phyloP scores from a whole-genome alignment of 2,888 invertebrate genomes.

The Laspeyria flexula region DNA sequence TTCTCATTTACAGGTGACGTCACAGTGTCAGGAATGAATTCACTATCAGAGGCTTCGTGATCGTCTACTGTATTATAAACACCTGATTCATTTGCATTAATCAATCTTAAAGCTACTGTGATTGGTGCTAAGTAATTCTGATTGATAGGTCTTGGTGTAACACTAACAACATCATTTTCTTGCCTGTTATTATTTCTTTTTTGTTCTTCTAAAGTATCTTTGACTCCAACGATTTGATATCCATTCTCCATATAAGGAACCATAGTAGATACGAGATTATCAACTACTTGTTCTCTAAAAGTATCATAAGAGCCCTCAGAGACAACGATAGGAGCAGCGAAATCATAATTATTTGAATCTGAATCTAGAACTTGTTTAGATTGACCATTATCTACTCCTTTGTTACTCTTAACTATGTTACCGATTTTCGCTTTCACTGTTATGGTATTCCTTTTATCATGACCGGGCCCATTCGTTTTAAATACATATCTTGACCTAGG shows the following conservation, averaged over 20 bases:
- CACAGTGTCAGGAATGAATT: conserved; percentile 69
- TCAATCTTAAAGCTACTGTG: conserved; percentile 85
- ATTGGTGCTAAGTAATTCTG: conserved; percentile 87
- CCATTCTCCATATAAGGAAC: conserved; percentile 75
- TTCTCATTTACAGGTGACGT: conserved; percentile 72
- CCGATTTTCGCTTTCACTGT: conserved; percentile 71
- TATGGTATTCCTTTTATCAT: conserved; percentile 55
- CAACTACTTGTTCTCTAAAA: conserved; percentile 68
- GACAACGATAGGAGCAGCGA: conserved; percentile 81
- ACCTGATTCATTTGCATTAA: conserved; percentile 76
- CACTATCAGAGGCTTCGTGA: conserved; percentile 73
- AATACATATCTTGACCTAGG: conserved; percentile 57
- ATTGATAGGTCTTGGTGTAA: conserved; percentile 85
- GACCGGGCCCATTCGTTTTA: too few species aligned
- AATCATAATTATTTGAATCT: conserved; percentile 63
- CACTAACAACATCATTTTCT: conserved; percentile 64
- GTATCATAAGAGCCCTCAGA: conserved; percentile 61
- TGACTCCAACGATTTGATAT: conserved; percentile 76
- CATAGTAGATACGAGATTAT: conserved; percentile 77
- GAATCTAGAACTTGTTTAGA: conserved; percentile 48
- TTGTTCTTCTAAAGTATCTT: conserved; percentile 58
- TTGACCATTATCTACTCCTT: conserved; percentile 49
- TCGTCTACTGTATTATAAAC: conserved; percentile 71
- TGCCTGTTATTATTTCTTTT: conserved; percentile 41
- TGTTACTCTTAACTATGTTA: conserved; percentile 63